Percentiles rank a stretch among this genome's conserved stretches.
These are phyloP conservation scores for Drosophila paulistorum DNA, from an alignment of 1,140 invertebrate species.

Conservation along the genomic window DNA sequence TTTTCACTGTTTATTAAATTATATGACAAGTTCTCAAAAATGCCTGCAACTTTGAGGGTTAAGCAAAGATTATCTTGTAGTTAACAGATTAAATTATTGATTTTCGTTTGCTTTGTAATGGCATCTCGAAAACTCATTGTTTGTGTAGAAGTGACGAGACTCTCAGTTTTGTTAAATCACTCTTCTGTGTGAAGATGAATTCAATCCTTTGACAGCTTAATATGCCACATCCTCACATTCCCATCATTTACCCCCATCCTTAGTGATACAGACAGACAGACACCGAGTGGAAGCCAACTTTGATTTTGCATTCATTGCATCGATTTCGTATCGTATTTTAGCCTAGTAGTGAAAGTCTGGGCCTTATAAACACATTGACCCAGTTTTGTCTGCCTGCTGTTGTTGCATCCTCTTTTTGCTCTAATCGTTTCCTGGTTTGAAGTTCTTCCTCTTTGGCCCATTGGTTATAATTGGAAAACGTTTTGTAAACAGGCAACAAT, in stretches of 20 bases:
- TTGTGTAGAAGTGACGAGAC: too few relatives aligned
- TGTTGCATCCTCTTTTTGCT: constrained; percentile 18
- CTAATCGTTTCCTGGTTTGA: constrained; percentile 23
- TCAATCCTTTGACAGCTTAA: constrained; percentile 1
- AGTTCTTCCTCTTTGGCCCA: constrained; percentile 6
- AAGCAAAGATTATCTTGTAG: too few relatives aligned
- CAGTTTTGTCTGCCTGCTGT: background rate
- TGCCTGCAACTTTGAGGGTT: too few relatives aligned
- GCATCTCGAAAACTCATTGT: too few relatives aligned
- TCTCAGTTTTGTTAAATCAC: background rate
- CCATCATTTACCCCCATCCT: background rate
- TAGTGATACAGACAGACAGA: too few relatives aligned
- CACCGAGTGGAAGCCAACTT: background rate
- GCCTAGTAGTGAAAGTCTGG: constrained; percentile 18
- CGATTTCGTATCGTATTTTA: background rate
- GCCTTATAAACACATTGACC: constrained; percentile 25
- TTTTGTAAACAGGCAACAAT: constrained; percentile 34
- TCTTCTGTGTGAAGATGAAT: too few relatives aligned
- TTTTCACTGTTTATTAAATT: too few relatives aligned
- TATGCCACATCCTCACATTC: background rate
- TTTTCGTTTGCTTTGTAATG: too few relatives aligned
- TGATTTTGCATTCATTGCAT: constrained; percentile 4
- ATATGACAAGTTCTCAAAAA: too few relatives aligned
- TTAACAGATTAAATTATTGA: too few relatives aligned
- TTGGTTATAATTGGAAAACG: constrained; percentile 20